phyloP scores from a whole-genome alignment of 2,888 invertebrate genomes.

The Shargacucullia verbasci region DNA sequence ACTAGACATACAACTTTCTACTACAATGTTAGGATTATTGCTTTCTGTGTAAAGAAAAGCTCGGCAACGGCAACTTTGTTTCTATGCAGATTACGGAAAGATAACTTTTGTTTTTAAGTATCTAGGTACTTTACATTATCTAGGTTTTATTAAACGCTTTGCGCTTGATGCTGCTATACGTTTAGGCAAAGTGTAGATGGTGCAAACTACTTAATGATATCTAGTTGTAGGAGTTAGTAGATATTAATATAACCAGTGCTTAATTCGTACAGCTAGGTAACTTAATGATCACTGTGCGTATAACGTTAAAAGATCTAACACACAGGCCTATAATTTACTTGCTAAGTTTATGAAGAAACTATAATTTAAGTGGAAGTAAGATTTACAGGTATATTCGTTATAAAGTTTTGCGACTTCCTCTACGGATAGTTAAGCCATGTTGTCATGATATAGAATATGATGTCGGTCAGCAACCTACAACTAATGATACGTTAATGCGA shows the following conservation, averaged over 20 bases:
- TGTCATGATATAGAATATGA: constrained; percentile 59
- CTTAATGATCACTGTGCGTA: background rate
- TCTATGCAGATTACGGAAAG: constrained; percentile 8
- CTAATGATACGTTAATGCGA: constrained; percentile 85
- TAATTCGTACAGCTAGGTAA: background rate
- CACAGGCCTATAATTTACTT: constrained; percentile 5
- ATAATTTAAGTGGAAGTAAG: constrained; percentile 32
- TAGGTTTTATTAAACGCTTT: no score
- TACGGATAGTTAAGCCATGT: constrained; percentile 35
- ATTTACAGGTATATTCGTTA: constrained; percentile 27
- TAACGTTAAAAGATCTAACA: constrained; percentile 13
- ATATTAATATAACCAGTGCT: no score
- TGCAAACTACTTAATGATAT: no score
- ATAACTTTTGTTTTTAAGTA: no score
- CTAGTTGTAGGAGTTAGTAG: no score
- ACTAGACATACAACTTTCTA: constrained; percentile 55
- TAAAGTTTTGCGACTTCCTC: constrained; percentile 41
- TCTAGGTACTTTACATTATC: no score
- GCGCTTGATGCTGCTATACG: no score
- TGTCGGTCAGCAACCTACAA: constrained; percentile 84
- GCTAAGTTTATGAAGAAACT: constrained; percentile 13
- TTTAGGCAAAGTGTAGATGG: no score
- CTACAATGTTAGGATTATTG: constrained; percentile 22
- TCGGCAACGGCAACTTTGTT: constrained; percentile 10
- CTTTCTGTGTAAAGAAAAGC: constrained; percentile 22